phyloP scores from a whole-genome alignment of 2,888 invertebrate genomes.

The Hesperia comma region DNA sequence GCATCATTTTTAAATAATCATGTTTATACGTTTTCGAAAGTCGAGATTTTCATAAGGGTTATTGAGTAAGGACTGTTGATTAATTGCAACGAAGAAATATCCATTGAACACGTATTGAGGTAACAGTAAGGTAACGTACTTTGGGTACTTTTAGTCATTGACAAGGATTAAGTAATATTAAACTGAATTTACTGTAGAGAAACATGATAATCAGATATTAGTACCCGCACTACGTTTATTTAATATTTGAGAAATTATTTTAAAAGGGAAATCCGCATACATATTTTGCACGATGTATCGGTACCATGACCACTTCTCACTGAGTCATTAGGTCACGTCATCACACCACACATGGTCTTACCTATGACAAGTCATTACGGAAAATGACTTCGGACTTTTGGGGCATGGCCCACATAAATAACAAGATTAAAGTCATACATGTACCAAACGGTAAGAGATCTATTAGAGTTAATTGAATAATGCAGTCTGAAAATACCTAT shows the following conservation, averaged over 20 bases:
- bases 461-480: no score
- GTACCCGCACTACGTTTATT: no score
- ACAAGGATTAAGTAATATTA: no score
- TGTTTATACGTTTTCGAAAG: conserved; percentile 17
- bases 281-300: not conserved
- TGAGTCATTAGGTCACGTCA: not conserved
- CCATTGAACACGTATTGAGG: not conserved
- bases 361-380: not conserved
- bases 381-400: no score
- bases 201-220: no score
- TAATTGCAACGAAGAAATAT: not conserved
- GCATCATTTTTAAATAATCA: conserved; percentile 12
- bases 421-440: no score
- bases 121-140: not conserved
- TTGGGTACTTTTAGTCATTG: no score
- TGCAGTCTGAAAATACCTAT: no score
- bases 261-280: not conserved
- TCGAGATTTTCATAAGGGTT: conserved; percentile 1
- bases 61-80: not conserved
- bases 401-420: no score
- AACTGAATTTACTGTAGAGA: no score
- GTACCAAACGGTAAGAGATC: no score
- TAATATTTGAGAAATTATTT: no score
- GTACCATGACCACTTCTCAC: not conserved
- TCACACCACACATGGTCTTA: not conserved